Evolutionary conservation across 2,797 vertebrate genomes (phyloP).

Genomic region (Amblyraja radiata): DNA sequence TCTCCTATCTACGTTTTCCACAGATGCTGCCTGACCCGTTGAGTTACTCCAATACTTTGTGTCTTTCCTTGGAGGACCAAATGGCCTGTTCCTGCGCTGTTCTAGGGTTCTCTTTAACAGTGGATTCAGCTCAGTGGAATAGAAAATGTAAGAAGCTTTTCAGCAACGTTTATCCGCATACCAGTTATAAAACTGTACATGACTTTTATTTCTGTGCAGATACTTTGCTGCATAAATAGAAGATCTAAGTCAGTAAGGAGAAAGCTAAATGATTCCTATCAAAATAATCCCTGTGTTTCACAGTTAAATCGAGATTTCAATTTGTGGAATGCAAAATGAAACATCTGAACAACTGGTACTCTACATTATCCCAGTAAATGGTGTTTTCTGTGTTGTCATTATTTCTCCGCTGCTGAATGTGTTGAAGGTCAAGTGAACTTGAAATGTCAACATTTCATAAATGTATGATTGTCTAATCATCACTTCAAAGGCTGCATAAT

Average conservation of each 20-base stretch:
- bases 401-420: too few relatives aligned
- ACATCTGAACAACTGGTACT: not conserved
- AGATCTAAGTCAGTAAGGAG: not conserved
- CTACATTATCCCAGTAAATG: not conserved
- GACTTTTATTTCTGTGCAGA: not conserved
- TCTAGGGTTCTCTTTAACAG: too few relatives aligned
- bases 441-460: not conserved
- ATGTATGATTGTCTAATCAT: not conserved
- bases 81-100: too few relatives aligned
- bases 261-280: not conserved
- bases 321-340: not conserved
- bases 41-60: too few relatives aligned
- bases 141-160: not conserved
- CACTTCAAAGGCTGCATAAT: not conserved
- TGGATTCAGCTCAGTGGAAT: not conserved
- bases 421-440: conserved; percentile 14
- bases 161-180: not conserved
- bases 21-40: too few relatives aligned
- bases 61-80: too few relatives aligned
- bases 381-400: not conserved
- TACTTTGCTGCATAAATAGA: not conserved
- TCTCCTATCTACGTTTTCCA: too few relatives aligned
- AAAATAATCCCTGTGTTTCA: not conserved
- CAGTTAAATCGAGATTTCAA: not conserved
- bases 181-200: not conserved